Evolutionary conservation across 2,888 invertebrate genomes (phyloP), one percentile per base, ranked within the genome.

Genomic region (Cephus sareptanus): DNA sequence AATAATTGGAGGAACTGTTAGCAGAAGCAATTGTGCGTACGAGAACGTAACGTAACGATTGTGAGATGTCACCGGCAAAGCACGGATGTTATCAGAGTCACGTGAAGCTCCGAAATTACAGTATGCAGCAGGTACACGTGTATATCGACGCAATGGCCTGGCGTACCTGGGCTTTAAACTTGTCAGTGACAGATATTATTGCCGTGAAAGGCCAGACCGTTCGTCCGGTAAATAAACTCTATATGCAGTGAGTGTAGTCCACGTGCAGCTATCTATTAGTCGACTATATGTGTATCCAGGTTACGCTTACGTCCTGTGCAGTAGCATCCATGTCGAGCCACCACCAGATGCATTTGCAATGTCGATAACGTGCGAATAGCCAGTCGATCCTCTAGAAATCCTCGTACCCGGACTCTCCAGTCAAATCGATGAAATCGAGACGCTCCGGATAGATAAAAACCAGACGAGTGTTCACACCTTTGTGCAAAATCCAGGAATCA

Each of bases 11-110:
- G 56, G 23, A 23, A 56, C 23, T 56, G 23, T 56, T 56, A 56
- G 23, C 23, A 56, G 9, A 9, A 56, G 15, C 81, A 77, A 79
- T 81, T 76, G 76, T 77, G 75, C 73, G 76, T 79, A 70, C 73
- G 75, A 79, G 76, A 78, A 76, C 56, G 56, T 56, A 3, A 56
- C 77, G 77, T 77, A 81, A 79, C 77, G 73, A 77, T 80, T 76
- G 80, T 79, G 79, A 80, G 80, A 84, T 82, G 86, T 85, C 85
- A 85, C 81, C 73, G 83, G 86, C 85, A 86, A 85, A 85, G 83
- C 80, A 82, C 83, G 83, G 85, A 30, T 11, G 15, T 85, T 85
- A 85, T 83, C 82, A 82, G 80, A 77, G 77, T 31, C 75, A 56
- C 79, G 74, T 81, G 76, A 79, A 79, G 75, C 83, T 79, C 77